phyloP scores from a whole-genome alignment of 2,888 invertebrate genomes.

The Pimpla rufipes region DNA sequence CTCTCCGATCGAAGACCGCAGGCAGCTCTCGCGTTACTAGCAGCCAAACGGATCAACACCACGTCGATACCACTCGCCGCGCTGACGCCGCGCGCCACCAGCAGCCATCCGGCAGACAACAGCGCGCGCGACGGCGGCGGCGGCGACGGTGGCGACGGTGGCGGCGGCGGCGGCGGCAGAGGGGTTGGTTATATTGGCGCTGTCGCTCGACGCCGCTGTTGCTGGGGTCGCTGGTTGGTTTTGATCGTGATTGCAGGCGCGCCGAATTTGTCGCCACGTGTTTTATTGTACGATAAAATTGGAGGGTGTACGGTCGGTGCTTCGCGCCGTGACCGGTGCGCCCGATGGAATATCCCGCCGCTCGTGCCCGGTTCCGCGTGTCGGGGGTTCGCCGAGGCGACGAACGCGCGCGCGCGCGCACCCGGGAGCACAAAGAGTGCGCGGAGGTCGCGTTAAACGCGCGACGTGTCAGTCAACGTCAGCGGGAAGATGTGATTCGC shows the following conservation, averaged over 20 bases:
- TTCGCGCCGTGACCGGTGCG: slow-evolving; percentile 62
- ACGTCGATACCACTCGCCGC: slow-evolving; percentile 48
- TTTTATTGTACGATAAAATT: slow-evolving; percentile 83
- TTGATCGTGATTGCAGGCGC: slow-evolving; percentile 82
- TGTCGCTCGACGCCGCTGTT: slow-evolving; percentile 44
- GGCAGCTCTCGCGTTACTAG: slow-evolving; percentile 62
- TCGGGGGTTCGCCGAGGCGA: slow-evolving; percentile 21
- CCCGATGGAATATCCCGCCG: neutral
- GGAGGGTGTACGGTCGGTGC: slow-evolving; percentile 68
- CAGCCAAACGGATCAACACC: slow-evolving; percentile 71
- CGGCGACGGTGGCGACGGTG: no score
- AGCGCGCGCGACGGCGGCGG: no score
- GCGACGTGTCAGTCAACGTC: slow-evolving; percentile 82
- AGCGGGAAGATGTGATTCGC: slow-evolving; percentile 59
- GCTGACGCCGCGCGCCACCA: slow-evolving; percentile 62
- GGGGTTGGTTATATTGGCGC: slow-evolving; percentile 54
- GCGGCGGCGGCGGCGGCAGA: slow-evolving; percentile 44
- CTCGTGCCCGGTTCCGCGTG: neutral
- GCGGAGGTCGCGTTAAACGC: slow-evolving; percentile 76
- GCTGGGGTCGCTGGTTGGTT: slow-evolving; percentile 74
- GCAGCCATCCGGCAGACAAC: slow-evolving; percentile 55
- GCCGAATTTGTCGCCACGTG: slow-evolving; percentile 83
- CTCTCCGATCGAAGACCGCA: slow-evolving; percentile 71
- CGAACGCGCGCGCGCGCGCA: no score
- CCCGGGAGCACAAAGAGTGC: slow-evolving; percentile 31